Conservation (phyloP, 1,140 invertebrate genomes). For the Drosophila busckii region DNA sequence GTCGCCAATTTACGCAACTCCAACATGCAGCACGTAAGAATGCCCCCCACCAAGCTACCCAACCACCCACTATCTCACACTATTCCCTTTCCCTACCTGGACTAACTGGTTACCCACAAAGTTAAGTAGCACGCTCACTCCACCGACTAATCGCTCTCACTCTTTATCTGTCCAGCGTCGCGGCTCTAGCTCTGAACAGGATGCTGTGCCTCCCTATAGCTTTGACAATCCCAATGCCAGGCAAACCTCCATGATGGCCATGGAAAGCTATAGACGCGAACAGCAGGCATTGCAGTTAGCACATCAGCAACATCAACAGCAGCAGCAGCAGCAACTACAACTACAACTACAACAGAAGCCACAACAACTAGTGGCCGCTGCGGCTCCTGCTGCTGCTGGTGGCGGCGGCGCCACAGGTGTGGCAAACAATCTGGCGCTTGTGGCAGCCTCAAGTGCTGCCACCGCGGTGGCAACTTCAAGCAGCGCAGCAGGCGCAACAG, state of each 20-base stretch:
- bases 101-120: too few species aligned
- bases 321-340: slow-evolving; percentile 27
- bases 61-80: too few species aligned
- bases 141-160: not conserved
- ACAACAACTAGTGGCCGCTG: not conserved
- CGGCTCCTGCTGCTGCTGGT: slow-evolving; percentile 18
- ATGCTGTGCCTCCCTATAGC: slow-evolving; percentile 74
- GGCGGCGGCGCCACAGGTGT: slow-evolving; percentile 21
- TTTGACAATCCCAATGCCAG: slow-evolving; percentile 75
- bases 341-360: slow-evolving; percentile 20
- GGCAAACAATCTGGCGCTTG: slow-evolving; percentile 54
- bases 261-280: slow-evolving; percentile 71
- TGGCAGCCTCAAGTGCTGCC: slow-evolving; percentile 54
- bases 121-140: not conserved
- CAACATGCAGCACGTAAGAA: slow-evolving; percentile 82
- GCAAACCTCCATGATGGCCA: slow-evolving; percentile 78
- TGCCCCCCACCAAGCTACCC: too few species aligned
- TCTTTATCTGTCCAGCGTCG: slow-evolving; percentile 45
- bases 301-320: slow-evolving; percentile 42
- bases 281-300: slow-evolving; percentile 57
- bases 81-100: too few species aligned
- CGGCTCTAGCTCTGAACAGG: slow-evolving; percentile 68
- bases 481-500: slow-evolving; percentile 6
- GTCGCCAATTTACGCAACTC: slow-evolving; percentile 82
- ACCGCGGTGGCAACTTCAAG: slow-evolving; percentile 50